A percentile compares a stretch with the other conserved stretches of the same genome.
Conservation (phyloP, 2,888 invertebrate species). For the Drosophila stalkeri region DNA sequence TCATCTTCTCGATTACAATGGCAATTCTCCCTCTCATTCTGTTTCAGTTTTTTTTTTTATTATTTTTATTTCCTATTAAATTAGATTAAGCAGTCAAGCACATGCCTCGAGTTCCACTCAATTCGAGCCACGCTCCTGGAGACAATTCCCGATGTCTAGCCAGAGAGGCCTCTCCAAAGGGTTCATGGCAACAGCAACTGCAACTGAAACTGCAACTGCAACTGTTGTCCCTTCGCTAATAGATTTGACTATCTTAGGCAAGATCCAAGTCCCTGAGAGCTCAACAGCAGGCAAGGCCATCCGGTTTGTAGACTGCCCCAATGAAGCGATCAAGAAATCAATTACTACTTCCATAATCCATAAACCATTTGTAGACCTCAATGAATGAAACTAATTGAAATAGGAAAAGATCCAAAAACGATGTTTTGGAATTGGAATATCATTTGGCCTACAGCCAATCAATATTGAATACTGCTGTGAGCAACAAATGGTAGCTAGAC, state of each 20-base stretch:
- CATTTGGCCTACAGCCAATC: too few species aligned
- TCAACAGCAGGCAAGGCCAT: not conserved
- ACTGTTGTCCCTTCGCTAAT: slow-evolving; percentile 2
- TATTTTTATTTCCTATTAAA: slow-evolving; percentile 59
- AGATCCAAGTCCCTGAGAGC: not conserved
- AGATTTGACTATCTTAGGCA: slow-evolving; percentile 1
- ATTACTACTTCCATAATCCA: not conserved
- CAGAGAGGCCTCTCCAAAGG: not conserved
- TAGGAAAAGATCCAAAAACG: not conserved
- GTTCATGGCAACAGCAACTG: not conserved
- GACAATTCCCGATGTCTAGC: slow-evolving; percentile 30
- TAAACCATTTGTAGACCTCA: not conserved
- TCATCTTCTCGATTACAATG: slow-evolving; percentile 44
- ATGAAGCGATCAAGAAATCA: not conserved
- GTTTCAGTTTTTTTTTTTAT: not conserved
- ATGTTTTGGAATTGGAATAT: not conserved
- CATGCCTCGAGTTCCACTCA: slow-evolving; percentile 59
- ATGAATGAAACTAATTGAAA: not conserved
- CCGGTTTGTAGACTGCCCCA: too few species aligned
- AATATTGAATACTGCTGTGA: too few species aligned
- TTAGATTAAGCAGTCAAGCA: slow-evolving; percentile 80
- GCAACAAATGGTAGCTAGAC: too few species aligned
- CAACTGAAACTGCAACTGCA: slow-evolving; percentile 7
- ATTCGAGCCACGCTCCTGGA: slow-evolving; percentile 22
- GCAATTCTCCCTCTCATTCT: slow-evolving; percentile 11